phyloP scores from a whole-genome alignment of 2,888 invertebrate species.

The Microctonus hyperodae region DNA sequence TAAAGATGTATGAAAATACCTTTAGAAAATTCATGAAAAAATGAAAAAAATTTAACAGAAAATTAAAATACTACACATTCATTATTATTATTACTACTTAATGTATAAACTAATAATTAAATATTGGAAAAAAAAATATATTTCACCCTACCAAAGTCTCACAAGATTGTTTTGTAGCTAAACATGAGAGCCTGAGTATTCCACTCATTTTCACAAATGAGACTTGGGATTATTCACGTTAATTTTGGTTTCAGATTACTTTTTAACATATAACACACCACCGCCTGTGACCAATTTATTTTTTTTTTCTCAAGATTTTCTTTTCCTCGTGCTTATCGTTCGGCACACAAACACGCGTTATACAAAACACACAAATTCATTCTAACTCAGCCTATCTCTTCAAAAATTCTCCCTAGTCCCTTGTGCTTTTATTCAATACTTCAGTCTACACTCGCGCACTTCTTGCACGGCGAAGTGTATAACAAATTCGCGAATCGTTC shows the following conservation, averaged over 20 bases:
- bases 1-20: background rate
- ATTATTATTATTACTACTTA: too few relatives aligned
- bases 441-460: conserved; percentile 53
- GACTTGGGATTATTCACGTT: background rate
- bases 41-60: background rate
- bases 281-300: too few relatives aligned
- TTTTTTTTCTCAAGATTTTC: background rate
- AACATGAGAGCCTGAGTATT: conserved; percentile 54
- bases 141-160: conserved; percentile 45
- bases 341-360: too few relatives aligned
- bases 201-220: conserved; percentile 50
- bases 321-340: conserved; percentile 26
- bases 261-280: conserved; percentile 12
- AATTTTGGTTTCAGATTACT: background rate
- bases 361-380: too few relatives aligned
- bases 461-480: conserved; percentile 53
- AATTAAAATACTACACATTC: background rate
- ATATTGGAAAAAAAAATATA: conserved; percentile 47
- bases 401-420: background rate
- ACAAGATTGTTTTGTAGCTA: conserved; percentile 49
- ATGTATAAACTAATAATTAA: conserved; percentile 26
- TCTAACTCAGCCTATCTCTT: too few relatives aligned
- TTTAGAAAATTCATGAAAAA: background rate
- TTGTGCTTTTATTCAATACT: background rate
- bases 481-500: conserved; percentile 30